Conservation (phyloP, 2,888 invertebrate genomes). For the Agriopis leucophaearia region DNA sequence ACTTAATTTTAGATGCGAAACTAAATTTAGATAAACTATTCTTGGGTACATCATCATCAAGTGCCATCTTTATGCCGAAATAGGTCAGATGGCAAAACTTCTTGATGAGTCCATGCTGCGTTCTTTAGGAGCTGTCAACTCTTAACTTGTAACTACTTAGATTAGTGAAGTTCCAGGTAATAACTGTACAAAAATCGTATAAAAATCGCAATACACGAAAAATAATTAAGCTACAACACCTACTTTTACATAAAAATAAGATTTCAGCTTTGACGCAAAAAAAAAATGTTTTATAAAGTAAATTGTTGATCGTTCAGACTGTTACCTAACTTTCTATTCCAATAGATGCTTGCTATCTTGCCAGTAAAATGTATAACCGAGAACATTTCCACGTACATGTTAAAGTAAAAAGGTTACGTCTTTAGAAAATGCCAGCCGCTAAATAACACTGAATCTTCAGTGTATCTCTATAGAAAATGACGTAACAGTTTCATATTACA, state of each 20-base stretch:
- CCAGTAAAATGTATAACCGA: not conserved
- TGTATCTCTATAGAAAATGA: conserved; percentile 11
- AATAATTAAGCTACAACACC: no score
- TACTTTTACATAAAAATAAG: no score
- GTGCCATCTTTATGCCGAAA: no score
- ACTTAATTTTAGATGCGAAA: no score
- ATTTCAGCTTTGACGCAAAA: not conserved
- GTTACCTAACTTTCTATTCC: not conserved
- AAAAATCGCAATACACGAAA: not conserved
- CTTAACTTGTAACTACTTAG: no score
- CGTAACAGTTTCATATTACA: conserved; percentile 23
- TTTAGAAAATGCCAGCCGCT: not conserved
- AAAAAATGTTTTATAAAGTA: not conserved
- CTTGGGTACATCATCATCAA: no score
- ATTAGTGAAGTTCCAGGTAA: no score
- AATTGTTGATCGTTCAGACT: not conserved
- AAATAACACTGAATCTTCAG: conserved; percentile 16
- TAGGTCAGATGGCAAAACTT: no score
- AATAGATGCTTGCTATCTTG: not conserved
- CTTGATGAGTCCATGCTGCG: no score
- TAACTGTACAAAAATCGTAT: no score
- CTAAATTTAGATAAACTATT: no score
- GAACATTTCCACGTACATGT: conserved; percentile 2
- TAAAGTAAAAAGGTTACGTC: conserved; percentile 17
- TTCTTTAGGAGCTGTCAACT: no score